Conservation (phyloP, 2,888 invertebrate species). For the Tolmerus cingulatus region DNA sequence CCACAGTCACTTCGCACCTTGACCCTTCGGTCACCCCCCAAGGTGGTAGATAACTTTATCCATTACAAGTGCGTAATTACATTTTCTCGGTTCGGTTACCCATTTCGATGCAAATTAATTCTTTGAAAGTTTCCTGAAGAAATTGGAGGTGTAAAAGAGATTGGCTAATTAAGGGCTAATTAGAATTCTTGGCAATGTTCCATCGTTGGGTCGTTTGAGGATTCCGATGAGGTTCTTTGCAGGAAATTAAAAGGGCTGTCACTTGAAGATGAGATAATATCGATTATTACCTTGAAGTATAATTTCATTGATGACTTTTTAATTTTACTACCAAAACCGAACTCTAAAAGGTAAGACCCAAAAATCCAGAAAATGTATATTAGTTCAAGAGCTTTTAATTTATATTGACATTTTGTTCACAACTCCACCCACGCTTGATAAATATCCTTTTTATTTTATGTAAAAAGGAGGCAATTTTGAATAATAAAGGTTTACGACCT, state of each 20-base stretch:
- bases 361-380: background rate
- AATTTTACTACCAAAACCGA: background rate
- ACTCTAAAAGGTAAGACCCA: background rate
- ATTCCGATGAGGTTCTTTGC: background rate
- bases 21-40: background rate
- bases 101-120: conserved; percentile 23
- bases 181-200: background rate
- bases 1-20: background rate
- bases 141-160: background rate
- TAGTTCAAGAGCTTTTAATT: background rate
- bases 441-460: too few relatives aligned
- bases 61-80: conserved; percentile 8
- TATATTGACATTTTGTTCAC: background rate
- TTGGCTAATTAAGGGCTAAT: background rate
- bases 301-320: background rate
- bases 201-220: background rate
- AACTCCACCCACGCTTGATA: too few relatives aligned
- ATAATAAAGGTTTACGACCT: too few relatives aligned
- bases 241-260: background rate
- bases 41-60: background rate
- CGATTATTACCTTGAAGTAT: background rate
- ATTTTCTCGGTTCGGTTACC: conserved; percentile 16
- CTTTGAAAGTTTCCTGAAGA: background rate
- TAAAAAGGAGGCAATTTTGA: too few relatives aligned
- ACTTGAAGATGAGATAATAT: background rate